Percentiles rank a stretch among this genome's conserved stretches.
Conservation (phyloP, 1,140 invertebrate genomes). For the Procambarus virginalis region DNA sequence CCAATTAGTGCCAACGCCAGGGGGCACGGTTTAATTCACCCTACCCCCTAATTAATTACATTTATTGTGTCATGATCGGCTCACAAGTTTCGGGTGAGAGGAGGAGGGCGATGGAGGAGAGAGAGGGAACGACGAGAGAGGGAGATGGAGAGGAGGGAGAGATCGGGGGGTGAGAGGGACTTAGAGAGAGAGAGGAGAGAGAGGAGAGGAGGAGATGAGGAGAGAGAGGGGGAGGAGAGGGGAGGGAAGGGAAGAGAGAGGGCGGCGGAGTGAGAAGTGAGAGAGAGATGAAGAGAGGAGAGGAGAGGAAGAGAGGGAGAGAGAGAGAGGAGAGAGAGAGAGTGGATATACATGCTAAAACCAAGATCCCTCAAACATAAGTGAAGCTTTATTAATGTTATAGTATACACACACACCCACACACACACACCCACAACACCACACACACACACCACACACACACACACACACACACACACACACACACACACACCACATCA, state of each 20-base stretch:
- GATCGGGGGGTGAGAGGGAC: background rate
- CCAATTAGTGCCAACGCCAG: slow-evolving; percentile 36
- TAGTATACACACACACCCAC: no score
- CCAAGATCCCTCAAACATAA: no score
- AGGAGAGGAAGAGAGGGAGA: background rate
- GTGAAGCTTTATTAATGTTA: no score
- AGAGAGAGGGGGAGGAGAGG: background rate
- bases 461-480: no score
- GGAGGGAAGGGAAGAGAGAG: no score
- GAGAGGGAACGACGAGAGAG: background rate
- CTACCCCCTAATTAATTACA: slow-evolving; percentile 49
- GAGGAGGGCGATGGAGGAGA: background rate
- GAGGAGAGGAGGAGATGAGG: background rate
- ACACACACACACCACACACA: no score
- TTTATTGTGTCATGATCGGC: slow-evolving; percentile 34
- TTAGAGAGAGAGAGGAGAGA: background rate
- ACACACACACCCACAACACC: no score
- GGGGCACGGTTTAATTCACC: slow-evolving; percentile 50
- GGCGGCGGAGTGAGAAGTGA: background rate
- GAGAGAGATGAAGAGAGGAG: background rate
- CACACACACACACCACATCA: no score
- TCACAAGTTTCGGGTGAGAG: background rate
- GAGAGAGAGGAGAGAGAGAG: background rate
- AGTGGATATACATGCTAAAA: no score
- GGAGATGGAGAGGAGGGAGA: background rate